Evolutionary conservation across 2,113 vertebrate species (phyloP).

Genomic region (Acanthochromis polyacanthus): DNA sequence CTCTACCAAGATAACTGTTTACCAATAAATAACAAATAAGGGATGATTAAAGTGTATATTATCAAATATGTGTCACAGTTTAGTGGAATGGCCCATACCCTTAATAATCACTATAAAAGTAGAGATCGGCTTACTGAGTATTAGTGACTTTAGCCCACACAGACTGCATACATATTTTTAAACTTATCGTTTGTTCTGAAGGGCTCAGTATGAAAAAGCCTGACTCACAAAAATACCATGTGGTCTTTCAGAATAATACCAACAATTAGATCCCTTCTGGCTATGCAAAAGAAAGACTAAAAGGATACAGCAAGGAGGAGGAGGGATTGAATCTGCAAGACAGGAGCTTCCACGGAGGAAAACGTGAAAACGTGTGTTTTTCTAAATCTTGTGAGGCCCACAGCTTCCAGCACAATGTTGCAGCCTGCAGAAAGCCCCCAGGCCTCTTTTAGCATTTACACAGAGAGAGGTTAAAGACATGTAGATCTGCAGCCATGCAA

Average conservation of each 20-base stretch:
- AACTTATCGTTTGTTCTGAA: constrained; percentile 82
- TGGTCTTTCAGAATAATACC: constrained; percentile 79
- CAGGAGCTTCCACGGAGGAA: constrained; percentile 43
- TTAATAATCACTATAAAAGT: constrained; percentile 33
- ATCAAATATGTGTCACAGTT: constrained; percentile 29
- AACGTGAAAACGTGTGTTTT: constrained; percentile 41
- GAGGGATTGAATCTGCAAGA: constrained; percentile 8
- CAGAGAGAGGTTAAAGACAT: constrained; percentile 85
- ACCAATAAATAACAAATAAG: constrained; percentile 51
- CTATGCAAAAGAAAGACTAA: constrained; percentile 57
- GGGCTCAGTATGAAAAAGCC: constrained; percentile 78
- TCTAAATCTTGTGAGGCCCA: constrained; percentile 69
- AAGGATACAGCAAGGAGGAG: constrained; percentile 63
- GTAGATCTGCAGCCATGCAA: constrained; percentile 86
- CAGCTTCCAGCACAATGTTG: constrained; percentile 74
- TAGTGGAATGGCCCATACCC: background rate
- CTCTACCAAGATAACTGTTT: constrained; percentile 41
- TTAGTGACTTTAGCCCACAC: constrained; percentile 44
- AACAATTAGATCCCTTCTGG: constrained; percentile 73
- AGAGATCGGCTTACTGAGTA: constrained; percentile 17
- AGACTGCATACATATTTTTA: constrained; percentile 74
- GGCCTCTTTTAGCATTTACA: constrained; percentile 80
- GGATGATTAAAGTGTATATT: constrained; percentile 47
- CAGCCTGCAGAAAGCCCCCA: constrained; percentile 71
- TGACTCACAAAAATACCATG: constrained; percentile 82